phyloP scores from a whole-genome alignment of 1,140 invertebrate species.

The Nasonia longicornis region DNA sequence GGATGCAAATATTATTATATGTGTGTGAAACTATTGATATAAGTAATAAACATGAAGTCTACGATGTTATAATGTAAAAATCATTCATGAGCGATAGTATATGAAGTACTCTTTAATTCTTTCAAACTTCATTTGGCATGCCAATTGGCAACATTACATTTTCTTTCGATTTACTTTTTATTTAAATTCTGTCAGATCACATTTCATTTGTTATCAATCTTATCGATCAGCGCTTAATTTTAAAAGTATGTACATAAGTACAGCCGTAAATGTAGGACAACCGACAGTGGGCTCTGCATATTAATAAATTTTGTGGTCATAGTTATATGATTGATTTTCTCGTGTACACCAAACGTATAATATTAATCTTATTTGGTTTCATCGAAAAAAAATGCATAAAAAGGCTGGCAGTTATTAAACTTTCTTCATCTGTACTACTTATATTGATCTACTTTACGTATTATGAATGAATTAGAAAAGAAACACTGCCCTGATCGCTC shows the following conservation, averaged over 20 bases:
- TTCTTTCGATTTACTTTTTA: conserved; percentile 5
- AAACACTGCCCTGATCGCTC: background rate
- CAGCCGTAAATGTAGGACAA: conserved; percentile 35
- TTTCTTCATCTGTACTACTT: background rate
- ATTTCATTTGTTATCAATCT: conserved; percentile 23
- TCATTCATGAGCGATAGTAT: background rate
- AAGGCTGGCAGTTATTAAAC: conserved; percentile 28
- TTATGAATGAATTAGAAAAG: conserved; percentile 8
- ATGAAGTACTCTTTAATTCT: background rate
- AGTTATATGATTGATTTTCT: background rate
- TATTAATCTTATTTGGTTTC: background rate
- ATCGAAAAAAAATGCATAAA: conserved; percentile 18
- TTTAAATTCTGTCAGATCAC: conserved; percentile 34
- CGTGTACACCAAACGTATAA: background rate
- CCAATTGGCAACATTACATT: background rate
- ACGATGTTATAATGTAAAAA: background rate
- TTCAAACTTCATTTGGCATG: background rate
- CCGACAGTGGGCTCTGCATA: conserved; percentile 24
- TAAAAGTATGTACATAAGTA: conserved; percentile 38
- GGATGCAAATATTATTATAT: background rate
- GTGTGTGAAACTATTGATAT: no score
- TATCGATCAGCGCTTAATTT: conserved; percentile 33
- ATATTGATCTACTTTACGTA: background rate
- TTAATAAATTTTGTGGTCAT: background rate
- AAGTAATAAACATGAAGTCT: no score